Percentiles rank a stretch among this genome's conserved stretches.
phyloP scores from a whole-genome alignment of 2,797 vertebrate genomes.

The Gallinago stenura region DNA sequence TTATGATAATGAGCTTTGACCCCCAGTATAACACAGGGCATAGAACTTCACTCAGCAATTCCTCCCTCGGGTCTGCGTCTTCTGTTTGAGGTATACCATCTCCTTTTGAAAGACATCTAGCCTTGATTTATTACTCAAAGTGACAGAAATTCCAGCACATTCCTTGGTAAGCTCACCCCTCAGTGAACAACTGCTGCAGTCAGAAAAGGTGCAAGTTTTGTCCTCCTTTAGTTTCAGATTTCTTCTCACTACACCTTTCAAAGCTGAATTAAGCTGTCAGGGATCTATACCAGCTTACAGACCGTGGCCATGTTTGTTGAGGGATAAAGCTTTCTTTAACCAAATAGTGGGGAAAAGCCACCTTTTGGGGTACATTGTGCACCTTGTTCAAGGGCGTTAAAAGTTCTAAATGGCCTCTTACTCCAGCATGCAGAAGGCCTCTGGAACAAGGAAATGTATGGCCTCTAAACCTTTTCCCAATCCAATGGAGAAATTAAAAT shows the following conservation, averaged over 20 bases:
- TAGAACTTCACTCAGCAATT: background rate
- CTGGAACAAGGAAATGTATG: too few relatives aligned
- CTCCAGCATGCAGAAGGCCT: background rate
- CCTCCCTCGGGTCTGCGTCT: background rate
- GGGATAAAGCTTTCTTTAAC: background rate
- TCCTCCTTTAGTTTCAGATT: background rate
- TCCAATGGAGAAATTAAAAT: background rate
- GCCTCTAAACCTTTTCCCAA: background rate
- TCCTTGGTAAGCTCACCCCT: background rate
- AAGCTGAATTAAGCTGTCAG: background rate
- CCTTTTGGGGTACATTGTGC: background rate
- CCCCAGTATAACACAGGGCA: background rate
- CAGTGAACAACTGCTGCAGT: background rate
- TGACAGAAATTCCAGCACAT: background rate
- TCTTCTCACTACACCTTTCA: background rate
- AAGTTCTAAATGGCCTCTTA: background rate
- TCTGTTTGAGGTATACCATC: background rate
- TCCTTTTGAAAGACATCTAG: conserved; percentile 6
- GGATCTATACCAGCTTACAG: background rate
- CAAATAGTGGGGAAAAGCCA: background rate
- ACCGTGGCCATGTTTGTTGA: background rate
- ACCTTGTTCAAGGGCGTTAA: background rate
- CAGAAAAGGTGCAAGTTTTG: background rate
- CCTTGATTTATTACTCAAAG: background rate
- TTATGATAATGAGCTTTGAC: background rate